Percentiles rank a stretch among this genome's conserved stretches.
phyloP scores from a whole-genome alignment of 2,113 vertebrate species.

The Rhombomys opimus region DNA sequence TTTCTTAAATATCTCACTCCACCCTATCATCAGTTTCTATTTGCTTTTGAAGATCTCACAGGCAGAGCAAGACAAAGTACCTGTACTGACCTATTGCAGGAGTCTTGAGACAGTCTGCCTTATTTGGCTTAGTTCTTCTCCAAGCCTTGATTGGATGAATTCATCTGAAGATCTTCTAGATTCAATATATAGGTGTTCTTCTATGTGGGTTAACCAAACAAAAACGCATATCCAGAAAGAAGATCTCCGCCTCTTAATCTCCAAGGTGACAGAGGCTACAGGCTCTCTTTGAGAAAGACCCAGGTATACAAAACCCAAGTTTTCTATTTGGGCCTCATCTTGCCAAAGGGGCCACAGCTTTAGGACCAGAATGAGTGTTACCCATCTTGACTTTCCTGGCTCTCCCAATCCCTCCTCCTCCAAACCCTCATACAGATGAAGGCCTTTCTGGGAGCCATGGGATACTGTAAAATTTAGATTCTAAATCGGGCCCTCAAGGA shows the following conservation, averaged over 20 bases:
- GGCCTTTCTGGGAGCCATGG: too few relatives aligned
- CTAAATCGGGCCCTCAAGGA: not conserved
- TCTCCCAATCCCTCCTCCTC: not conserved
- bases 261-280: not conserved
- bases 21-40: not conserved
- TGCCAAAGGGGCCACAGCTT: not conserved
- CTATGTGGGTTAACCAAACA: not conserved
- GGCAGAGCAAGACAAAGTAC: not conserved
- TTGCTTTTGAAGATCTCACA: not conserved
- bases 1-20: not conserved
- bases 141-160: not conserved
- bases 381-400: not conserved
- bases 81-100: not conserved
- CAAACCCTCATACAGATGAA: not conserved
- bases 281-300: not conserved
- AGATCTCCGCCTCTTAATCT: not conserved
- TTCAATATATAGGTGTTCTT: not conserved
- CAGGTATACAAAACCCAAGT: too few relatives aligned
- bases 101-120: too few relatives aligned
- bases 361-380: not conserved
- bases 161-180: not conserved
- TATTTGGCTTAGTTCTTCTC: not conserved
- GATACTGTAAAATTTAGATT: not conserved
- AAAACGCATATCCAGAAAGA: not conserved
- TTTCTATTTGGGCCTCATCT: not conserved